phyloP scores from a whole-genome alignment of 2,797 vertebrate genomes.

The Poecile montanus region DNA sequence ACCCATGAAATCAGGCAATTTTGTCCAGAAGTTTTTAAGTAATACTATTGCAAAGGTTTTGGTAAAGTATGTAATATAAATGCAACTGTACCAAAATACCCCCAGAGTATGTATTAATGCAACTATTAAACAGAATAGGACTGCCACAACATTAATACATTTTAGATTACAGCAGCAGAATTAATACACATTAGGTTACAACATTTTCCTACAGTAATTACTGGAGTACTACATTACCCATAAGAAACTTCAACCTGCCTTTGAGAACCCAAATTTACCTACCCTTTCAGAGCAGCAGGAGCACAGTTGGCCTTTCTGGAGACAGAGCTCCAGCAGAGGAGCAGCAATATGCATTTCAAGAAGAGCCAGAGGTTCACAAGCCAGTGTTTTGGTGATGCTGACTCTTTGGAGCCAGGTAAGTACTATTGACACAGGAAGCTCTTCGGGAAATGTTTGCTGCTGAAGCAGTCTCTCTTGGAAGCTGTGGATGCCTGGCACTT shows the following conservation, averaged over 20 bases:
- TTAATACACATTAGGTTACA: constrained; percentile 53
- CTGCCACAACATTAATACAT: constrained; percentile 4
- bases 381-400: not conserved
- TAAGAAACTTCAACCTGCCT: constrained; percentile 55
- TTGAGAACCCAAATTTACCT: constrained; percentile 36
- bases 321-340: not conserved
- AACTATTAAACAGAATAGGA: constrained; percentile 34
- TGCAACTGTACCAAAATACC: not conserved
- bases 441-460: not conserved
- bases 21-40: not conserved
- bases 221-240: constrained; percentile 49
- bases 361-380: not conserved
- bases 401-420: not conserved
- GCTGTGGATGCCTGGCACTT: not conserved
- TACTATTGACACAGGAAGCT: not conserved
- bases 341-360: not conserved
- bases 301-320: constrained; percentile 24
- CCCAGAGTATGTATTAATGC: not conserved
- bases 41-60: not conserved
- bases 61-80: constrained; percentile 28
- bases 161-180: constrained; percentile 55
- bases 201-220: constrained; percentile 65
- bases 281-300: constrained; percentile 19
- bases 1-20: not conserved
- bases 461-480: not conserved